Conservation (phyloP, 2,888 invertebrate genomes). For the Tinea trinotella region DNA sequence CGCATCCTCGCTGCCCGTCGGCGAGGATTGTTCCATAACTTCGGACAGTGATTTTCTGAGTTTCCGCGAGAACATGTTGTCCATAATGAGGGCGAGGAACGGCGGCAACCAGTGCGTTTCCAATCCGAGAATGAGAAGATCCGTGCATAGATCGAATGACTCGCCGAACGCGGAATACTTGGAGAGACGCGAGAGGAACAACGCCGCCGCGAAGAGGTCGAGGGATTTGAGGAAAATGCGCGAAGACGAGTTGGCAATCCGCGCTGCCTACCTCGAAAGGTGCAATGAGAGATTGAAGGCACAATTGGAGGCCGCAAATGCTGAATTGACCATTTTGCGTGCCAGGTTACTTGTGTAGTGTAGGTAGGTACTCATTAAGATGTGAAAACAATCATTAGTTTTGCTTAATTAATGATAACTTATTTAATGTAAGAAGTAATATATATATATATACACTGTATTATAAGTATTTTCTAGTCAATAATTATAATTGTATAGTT, state of each 20-base stretch:
- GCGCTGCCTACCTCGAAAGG: slow-evolving; percentile 89
- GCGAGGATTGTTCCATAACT: not conserved
- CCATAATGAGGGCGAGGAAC: slow-evolving; percentile 76
- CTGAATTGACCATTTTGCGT: not conserved
- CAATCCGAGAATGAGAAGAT: slow-evolving; percentile 82
- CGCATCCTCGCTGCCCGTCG: not conserved
- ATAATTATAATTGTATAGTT: too few relatives aligned
- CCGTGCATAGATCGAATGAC: slow-evolving; percentile 42
- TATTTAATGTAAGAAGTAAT: too few relatives aligned
- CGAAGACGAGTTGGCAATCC: slow-evolving; percentile 92
- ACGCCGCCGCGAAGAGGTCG: slow-evolving; percentile 95
- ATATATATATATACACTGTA: too few relatives aligned
- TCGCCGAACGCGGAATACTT: slow-evolving; percentile 85
- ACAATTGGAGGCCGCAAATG: slow-evolving; percentile 9
- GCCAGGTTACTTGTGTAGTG: not conserved
- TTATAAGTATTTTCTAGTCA: too few relatives aligned
- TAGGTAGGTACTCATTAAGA: too few relatives aligned
- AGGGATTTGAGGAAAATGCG: slow-evolving; percentile 90
- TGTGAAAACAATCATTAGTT: too few relatives aligned
- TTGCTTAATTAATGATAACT: too few relatives aligned
- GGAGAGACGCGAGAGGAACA: slow-evolving; percentile 91
- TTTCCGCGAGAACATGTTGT: slow-evolving; percentile 78
- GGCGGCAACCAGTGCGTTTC: slow-evolving; percentile 69
- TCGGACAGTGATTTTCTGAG: slow-evolving; percentile 76
- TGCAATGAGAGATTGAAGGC: not conserved